phyloP scores from a whole-genome alignment of 2,888 invertebrate genomes.

The Linnaemya tessellans region DNA sequence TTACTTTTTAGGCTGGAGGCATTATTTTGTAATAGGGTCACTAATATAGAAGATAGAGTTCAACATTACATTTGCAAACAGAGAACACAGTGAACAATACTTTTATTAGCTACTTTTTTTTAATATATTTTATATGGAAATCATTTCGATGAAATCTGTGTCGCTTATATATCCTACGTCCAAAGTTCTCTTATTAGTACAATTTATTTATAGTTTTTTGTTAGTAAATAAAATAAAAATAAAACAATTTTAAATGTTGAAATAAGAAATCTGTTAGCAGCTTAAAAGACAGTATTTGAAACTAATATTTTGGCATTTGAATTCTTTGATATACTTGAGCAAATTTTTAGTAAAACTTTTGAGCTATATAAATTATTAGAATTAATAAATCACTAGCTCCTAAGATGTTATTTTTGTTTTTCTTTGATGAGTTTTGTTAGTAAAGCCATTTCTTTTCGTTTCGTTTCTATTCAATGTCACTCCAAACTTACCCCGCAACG shows the following conservation, averaged over 20 bases:
- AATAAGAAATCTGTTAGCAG: background rate
- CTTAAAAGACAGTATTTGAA: background rate
- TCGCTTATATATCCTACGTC: too few relatives aligned
- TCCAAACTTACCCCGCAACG: conserved; percentile 86
- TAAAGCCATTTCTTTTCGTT: conserved; percentile 10
- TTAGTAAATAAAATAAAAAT: background rate
- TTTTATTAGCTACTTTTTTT: too few relatives aligned
- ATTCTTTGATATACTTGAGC: background rate
- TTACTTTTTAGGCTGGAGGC: too few relatives aligned
- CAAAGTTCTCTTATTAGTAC: background rate
- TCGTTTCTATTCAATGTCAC: conserved; percentile 17
- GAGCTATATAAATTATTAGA: background rate
- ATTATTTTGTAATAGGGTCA: too few relatives aligned
- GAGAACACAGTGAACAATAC: too few relatives aligned
- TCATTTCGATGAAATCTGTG: too few relatives aligned
- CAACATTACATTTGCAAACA: too few relatives aligned
- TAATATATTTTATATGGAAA: too few relatives aligned
- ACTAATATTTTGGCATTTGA: background rate
- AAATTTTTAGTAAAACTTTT: conserved; percentile 3
- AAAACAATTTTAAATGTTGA: background rate
- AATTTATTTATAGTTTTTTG: background rate
- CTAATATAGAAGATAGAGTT: too few relatives aligned
- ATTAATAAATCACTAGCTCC: background rate
- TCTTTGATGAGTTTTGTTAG: conserved; percentile 27
- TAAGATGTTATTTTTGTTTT: background rate